A percentile compares a stretch with the other conserved stretches of the same genome.
Evolutionary conservation across 1,140 invertebrate genomes (phyloP).

Genomic region (Propsilocerus akamusi): DNA sequence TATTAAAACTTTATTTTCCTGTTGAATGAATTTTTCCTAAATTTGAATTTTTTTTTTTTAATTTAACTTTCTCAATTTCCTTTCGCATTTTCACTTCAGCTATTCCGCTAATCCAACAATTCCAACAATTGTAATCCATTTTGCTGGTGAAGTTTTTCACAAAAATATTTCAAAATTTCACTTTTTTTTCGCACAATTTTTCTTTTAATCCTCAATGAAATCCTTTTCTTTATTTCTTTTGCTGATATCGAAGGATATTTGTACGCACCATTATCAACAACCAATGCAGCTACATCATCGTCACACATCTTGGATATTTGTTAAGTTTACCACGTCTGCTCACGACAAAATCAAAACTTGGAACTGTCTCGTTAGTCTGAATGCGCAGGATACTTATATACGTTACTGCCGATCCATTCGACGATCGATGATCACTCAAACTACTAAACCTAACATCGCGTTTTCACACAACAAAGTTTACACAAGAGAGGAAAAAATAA

Average conservation of each 20-base stretch:
- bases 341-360: constrained; percentile 7
- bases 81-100: too few relatives aligned
- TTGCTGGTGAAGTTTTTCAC: neutral
- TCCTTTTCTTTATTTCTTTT: neutral
- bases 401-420: neutral
- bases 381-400: constrained; percentile 5
- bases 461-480: too few relatives aligned
- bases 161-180: neutral
- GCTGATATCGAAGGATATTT: too few relatives aligned
- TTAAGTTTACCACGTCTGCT: constrained; percentile 2
- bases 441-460: too few relatives aligned
- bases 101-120: too few relatives aligned
- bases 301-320: constrained; percentile 46
- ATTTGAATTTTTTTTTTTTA: too few relatives aligned
- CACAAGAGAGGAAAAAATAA: too few relatives aligned
- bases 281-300: constrained; percentile 64
- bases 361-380: neutral
- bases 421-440: too few relatives aligned
- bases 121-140: too few relatives aligned
- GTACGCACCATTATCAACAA: constrained; percentile 63
- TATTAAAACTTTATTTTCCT: too few relatives aligned
- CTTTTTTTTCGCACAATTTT: neutral
- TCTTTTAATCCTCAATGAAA: neutral
- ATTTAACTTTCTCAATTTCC: too few relatives aligned
- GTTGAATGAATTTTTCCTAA: too few relatives aligned